Evolutionary conservation across 2,113 vertebrate genomes (phyloP), one percentile per base, ranked within the genome.

Genomic region (Capreolus pygargus): DNA sequence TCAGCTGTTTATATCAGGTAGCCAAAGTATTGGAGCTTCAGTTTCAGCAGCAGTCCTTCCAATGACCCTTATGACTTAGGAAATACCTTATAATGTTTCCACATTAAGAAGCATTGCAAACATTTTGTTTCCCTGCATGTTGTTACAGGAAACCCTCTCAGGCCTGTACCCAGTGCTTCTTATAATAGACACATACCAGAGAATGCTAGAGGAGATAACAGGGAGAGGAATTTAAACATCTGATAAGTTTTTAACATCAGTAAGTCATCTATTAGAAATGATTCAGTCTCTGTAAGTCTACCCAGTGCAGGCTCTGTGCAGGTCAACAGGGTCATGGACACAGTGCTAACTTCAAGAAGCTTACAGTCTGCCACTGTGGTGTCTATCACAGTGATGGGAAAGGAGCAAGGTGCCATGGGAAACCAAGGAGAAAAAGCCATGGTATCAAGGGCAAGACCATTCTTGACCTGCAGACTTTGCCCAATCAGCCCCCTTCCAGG

Each of bases 371-470:
- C 13, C 33, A n/a, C 17, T 25, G 14, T 39, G 30, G 5, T 30
- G 14, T 12, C 60, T n/a, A 13, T 2, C 7, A 2, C 19, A 78
- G 5, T 3, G 16, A 33, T 15, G 1, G 25, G 28, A 6, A 30
- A 39, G 36, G 13, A 61, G 17, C 6, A 5, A 79, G 67, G 39
- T 9, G 2, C 17, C 54, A 8, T 57, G 33, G 2, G 19, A 50
- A 58, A 74, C 81, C 82, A 43, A 36, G 4, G 14, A 90, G 33
- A 81, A 14, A 45, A 23, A 33, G 1, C 2, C 5, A 10, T 43
- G 27, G 28, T 9, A 1, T 14, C 14, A 12, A 23, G 15, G 11
- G 21, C 1, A 47, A 15, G 2, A 17, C 11, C 1, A 2, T 39
- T 78, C 58, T 33, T 86, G 58, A 52, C 28, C 30, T 25, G 23